Conservation (phyloP, 2,113 vertebrate species). For the Xiphophorus couchianus region DNA sequence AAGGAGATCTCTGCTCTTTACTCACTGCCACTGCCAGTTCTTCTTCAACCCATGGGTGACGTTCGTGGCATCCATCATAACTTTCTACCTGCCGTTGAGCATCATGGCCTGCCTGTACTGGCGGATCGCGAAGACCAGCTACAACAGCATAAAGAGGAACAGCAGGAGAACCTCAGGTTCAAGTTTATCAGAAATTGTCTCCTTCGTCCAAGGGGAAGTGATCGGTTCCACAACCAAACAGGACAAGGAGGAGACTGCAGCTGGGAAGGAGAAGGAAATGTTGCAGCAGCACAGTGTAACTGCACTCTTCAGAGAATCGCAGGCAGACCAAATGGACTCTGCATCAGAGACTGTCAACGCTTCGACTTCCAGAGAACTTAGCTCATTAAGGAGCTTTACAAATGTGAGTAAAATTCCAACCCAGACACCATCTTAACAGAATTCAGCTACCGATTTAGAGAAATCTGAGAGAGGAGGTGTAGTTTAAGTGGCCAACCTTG, state of each 20-base stretch:
- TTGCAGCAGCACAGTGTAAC: conserved; percentile 58
- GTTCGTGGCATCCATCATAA: conserved; percentile 96
- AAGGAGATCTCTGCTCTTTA: conserved; percentile 85
- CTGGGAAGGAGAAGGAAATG: conserved; percentile 54
- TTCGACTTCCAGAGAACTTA: conserved; percentile 51
- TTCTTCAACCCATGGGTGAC: conserved; percentile 94
- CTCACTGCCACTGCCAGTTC: conserved; percentile 93
- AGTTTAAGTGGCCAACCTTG: too few relatives aligned
- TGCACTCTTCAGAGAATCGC: conserved; percentile 16
- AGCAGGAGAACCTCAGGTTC: conserved; percentile 80
- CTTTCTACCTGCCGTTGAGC: conserved; percentile 94
- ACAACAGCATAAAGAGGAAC: conserved; percentile 88
- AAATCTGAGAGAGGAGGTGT: too few relatives aligned
- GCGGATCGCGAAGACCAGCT: conserved; percentile 94
- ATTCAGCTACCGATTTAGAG: conserved; percentile 39
- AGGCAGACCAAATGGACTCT: conserved; percentile 4
- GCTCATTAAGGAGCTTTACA: conserved; percentile 2
- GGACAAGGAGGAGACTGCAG: not conserved
- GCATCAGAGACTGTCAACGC: conserved; percentile 28
- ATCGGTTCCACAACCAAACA: conserved; percentile 53
- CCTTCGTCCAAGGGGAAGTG: conserved; percentile 84
- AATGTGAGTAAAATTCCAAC: conserved; percentile 25
- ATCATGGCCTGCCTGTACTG: conserved; percentile 96
- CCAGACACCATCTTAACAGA: conserved; percentile 43
- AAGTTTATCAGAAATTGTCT: conserved; percentile 83